Conservation (phyloP, 2,797 vertebrate genomes). For the Amazonetta brasiliensis region DNA sequence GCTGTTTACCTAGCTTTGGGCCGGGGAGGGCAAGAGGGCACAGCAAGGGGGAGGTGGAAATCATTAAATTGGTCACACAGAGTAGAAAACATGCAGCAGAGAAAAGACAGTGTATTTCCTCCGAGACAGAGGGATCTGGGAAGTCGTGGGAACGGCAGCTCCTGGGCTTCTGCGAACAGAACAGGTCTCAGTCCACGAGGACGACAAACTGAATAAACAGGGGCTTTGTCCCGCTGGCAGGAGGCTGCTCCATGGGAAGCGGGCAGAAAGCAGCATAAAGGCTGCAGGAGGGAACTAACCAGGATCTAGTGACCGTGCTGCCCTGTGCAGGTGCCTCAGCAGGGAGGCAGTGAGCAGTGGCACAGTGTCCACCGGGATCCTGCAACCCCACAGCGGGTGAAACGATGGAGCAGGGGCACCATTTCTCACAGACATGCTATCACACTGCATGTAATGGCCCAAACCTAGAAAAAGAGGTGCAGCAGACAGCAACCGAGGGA, state of each 20-base stretch:
- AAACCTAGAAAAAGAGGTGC: neutral
- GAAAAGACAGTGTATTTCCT: neutral
- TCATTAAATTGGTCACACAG: conserved; percentile 27
- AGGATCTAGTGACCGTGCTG: neutral
- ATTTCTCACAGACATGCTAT: neutral
- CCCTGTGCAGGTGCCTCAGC: neutral
- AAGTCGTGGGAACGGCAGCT: neutral
- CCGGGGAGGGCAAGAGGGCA: neutral
- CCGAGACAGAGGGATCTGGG: neutral
- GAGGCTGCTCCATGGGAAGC: neutral
- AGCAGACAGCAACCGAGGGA: neutral
- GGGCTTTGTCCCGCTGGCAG: neutral
- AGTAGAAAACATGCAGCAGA: neutral
- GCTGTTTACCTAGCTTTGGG: neutral
- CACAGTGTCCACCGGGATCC: neutral
- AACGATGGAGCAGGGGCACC: neutral
- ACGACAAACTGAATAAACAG: neutral
- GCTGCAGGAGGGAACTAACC: neutral
- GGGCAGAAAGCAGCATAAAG: neutral
- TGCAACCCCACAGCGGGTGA: neutral
- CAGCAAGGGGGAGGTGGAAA: conserved; percentile 4
- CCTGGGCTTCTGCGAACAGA: neutral
- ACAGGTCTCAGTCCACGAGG: neutral
- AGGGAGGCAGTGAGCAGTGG: neutral
- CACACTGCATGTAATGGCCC: rapidly evolving